Base-by-base conservation (phyloP, 1,140 invertebrate genomes). In the Matsumurasca onukii region DNA sequence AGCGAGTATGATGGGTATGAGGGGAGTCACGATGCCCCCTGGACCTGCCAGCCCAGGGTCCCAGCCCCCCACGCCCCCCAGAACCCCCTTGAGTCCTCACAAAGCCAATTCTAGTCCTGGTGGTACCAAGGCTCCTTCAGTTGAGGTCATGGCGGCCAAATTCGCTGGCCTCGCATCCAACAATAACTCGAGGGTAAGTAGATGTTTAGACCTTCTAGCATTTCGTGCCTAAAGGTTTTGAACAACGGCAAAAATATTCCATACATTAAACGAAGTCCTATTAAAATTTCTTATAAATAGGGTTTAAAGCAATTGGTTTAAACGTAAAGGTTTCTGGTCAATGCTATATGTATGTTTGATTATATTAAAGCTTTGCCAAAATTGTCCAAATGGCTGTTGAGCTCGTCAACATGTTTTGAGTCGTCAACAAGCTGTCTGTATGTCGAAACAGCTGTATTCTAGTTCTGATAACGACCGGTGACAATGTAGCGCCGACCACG, bases 21-120 rank as follows among this genome's bases (percentile, higher is more conserved):
- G 66, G 45, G 49, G 34, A 22, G 22, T 29, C 5, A 66, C 31
- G 55, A 17, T 45, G 22, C 49, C 22, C 1, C 27, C 63, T 17
- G 67, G 70, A 13, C 69, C 71, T 1, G 52, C 45, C 48, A 66
- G 61, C 30, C 68, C 62, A 15, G 66, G 66, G 17, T 70, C 70
- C 1, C 69, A 73, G 48, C 74, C 74, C 3, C 74, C 74, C 1
- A 75, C 72, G 31, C 71, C 74, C 13, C 74, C 74, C 1, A 51
- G 66, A 52, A 74, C 68, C 12, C 72, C 73, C 30, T 66, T 68
- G 12, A 63, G 57, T 1, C 67, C 67, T n/a, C 67, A 68, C 57
- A 68, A 68, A 22, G 57, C 31, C 31, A 63, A 29, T 30, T 68
- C 66, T 61, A 68, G 66, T 61, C 67, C 67, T n/a, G 34, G 25